Conservation (phyloP, 2,797 vertebrate species). For the Rhyacichthys aspro region DNA sequence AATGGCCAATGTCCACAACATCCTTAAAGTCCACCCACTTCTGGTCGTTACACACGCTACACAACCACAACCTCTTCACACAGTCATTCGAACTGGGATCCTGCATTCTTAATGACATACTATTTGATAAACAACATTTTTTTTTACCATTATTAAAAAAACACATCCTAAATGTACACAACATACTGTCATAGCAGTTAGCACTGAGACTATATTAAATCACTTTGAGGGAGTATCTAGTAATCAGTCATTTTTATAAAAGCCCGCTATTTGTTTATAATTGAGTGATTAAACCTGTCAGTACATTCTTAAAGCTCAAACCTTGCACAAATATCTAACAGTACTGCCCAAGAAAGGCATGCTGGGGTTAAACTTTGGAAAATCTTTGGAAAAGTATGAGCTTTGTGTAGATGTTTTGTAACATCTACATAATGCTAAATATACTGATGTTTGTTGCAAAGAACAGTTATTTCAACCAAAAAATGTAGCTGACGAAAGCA, state of each 20-base stretch:
- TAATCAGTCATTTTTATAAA: too few relatives aligned
- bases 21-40: slow-evolving; percentile 5
- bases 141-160: too few relatives aligned
- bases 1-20: slow-evolving; percentile 18
- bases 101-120: not conserved
- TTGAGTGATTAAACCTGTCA: slow-evolving; percentile 66
- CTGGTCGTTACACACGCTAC: not conserved
- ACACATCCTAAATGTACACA: too few relatives aligned
- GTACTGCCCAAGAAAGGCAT: slow-evolving; percentile 61
- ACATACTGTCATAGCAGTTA: too few relatives aligned
- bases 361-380: slow-evolving; percentile 66
- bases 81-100: not conserved
- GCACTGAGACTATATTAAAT: too few relatives aligned
- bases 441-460: not conserved
- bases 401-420: slow-evolving; percentile 57
- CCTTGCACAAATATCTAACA: slow-evolving; percentile 55
- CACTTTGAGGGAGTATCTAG: too few relatives aligned
- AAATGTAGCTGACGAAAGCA: too few relatives aligned
- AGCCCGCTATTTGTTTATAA: slow-evolving; percentile 41
- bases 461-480: too few relatives aligned
- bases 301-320: slow-evolving; percentile 71
- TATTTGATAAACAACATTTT: not conserved
- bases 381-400: slow-evolving; percentile 57
- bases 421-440: slow-evolving; percentile 29
- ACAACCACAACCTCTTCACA: slow-evolving; percentile 9